Evolutionary conservation across 92 coral and sea anemone species (phyloP).

Genomic region (Muricea muricata): DNA sequence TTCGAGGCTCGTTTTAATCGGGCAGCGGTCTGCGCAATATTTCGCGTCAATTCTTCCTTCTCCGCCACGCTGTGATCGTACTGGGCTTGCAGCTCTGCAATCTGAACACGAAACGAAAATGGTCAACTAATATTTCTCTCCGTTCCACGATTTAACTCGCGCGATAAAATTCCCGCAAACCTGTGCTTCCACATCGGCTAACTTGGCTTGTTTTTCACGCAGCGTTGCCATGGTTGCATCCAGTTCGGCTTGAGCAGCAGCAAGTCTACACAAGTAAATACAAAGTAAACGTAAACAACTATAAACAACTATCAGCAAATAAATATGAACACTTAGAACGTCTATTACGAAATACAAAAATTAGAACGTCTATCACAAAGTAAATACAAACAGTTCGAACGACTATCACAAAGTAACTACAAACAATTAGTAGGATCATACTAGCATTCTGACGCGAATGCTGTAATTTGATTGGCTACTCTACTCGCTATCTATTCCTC

Average conservation of each 20-base stretch:
- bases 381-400: no score
- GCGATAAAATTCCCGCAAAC: slow-evolving; percentile 50
- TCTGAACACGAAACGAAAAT: slow-evolving; percentile 49
- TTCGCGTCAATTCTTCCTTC: slow-evolving; percentile 92
- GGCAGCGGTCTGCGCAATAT: slow-evolving; percentile 99
- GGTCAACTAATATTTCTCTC: no score
- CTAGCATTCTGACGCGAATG: no score
- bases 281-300: no score
- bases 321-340: no score
- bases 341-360: neutral
- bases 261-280: slow-evolving; percentile 61
- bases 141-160: no score
- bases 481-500: no score
- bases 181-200: slow-evolving; percentile 96
- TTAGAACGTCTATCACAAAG: no score
- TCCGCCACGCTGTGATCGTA: slow-evolving; percentile 96
- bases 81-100: slow-evolving; percentile 94
- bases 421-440: no score
- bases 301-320: no score
- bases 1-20: slow-evolving; percentile 96
- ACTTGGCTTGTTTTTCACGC: slow-evolving; percentile 87
- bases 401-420: no score
- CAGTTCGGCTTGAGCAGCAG: slow-evolving; percentile 81
- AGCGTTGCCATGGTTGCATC: slow-evolving; percentile 95
- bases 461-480: no score